These are phyloP conservation scores for Lottia gigantea DNA, from an alignment of 2,888 invertebrate genomes.

Conservation along the genomic window DNA sequence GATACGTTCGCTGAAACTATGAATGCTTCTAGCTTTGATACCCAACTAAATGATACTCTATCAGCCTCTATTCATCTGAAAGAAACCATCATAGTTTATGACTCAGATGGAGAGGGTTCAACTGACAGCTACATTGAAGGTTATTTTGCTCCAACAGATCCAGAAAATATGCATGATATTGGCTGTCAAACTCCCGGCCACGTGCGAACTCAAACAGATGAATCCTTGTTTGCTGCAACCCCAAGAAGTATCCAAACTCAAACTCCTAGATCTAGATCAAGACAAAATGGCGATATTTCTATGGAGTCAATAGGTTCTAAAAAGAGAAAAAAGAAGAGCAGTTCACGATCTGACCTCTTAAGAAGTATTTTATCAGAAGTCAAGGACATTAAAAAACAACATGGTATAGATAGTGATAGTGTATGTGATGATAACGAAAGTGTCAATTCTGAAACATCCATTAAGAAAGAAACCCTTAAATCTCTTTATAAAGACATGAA, in stretches of 20 bases:
- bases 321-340: slow-evolving; percentile 49
- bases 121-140: slow-evolving; percentile 52
- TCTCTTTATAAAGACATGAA: slow-evolving; percentile 49
- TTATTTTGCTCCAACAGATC: slow-evolving; percentile 47
- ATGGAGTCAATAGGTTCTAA: slow-evolving; percentile 51
- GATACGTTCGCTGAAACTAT: slow-evolving; percentile 59
- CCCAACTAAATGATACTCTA: slow-evolving; percentile 47
- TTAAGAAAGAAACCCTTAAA: slow-evolving; percentile 49
- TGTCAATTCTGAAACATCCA: slow-evolving; percentile 43
- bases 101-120: slow-evolving; percentile 53
- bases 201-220: slow-evolving; percentile 52
- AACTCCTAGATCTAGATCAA: slow-evolving; percentile 36
- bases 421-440: slow-evolving; percentile 43
- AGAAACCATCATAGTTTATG: slow-evolving; percentile 46
- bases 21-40: slow-evolving; percentile 62
- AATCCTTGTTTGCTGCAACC: slow-evolving; percentile 30
- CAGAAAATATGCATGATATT: slow-evolving; percentile 49
- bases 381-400: slow-evolving; percentile 54
- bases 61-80: slow-evolving; percentile 48
- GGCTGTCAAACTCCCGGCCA: slow-evolving; percentile 56
- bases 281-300: slow-evolving; percentile 47
- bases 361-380: slow-evolving; percentile 55
- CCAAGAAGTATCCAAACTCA: slow-evolving; percentile 46
- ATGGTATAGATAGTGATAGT: slow-evolving; percentile 46
- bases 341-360: slow-evolving; percentile 49